These are phyloP conservation scores for Bombus confusus DNA, from an alignment of 1,140 invertebrate species.

Conservation along the genomic window DNA sequence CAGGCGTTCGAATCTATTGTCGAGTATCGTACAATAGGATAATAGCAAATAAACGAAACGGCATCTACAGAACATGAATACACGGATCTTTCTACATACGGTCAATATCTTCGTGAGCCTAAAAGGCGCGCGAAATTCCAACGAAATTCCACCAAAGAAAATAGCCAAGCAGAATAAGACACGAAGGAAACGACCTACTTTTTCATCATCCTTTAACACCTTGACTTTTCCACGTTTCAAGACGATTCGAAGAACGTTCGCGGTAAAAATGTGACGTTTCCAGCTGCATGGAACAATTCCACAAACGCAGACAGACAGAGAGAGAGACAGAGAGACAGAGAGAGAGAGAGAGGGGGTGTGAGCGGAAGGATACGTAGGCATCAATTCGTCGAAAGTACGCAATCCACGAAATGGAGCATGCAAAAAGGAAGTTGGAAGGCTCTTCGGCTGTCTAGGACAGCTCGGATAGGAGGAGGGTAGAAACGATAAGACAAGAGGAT, in stretches of 20 bases:
- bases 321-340: neutral
- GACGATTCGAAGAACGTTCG: slow-evolving; percentile 28
- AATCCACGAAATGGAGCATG: slow-evolving; percentile 70
- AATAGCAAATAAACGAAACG: too few species aligned
- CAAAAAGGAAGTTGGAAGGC: slow-evolving; percentile 46
- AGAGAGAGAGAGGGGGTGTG: too few species aligned
- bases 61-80: too few species aligned
- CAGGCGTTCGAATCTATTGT: too few species aligned
- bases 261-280: neutral
- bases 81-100: too few species aligned
- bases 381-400: slow-evolving; percentile 66
- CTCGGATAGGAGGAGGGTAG: neutral
- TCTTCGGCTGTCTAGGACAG: neutral
- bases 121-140: too few species aligned
- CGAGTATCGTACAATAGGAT: too few species aligned
- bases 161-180: neutral
- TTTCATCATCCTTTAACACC: neutral
- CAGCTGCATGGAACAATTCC: slow-evolving; percentile 29
- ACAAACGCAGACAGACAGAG: neutral
- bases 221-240: slow-evolving; percentile 27
- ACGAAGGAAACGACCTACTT: neutral
- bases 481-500: slow-evolving; percentile 27
- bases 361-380: slow-evolving; percentile 37
- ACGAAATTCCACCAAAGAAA: neutral
- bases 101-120: too few species aligned